Conservation (phyloP, 23 tunicate species). For the Halocynthia roretzi region DNA sequence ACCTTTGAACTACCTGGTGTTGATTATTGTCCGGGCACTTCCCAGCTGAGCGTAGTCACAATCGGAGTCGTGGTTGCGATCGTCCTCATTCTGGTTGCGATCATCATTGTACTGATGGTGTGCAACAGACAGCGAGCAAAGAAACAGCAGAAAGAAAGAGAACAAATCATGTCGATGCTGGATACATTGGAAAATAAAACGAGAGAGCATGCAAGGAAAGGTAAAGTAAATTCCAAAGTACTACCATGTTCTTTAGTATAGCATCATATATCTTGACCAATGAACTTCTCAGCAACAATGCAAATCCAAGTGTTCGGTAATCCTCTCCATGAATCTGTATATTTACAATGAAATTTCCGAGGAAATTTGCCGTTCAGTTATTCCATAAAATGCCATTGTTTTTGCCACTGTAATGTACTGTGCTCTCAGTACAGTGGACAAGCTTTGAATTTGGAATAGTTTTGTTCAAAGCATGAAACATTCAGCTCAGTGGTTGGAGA, state of each 20-base stretch:
- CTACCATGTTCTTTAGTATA: neutral
- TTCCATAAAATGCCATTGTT: too few relatives aligned
- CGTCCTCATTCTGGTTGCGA: constrained; percentile 23
- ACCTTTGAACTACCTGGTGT: neutral
- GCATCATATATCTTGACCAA: too few relatives aligned
- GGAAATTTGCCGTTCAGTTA: too few relatives aligned
- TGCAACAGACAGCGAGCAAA: constrained; percentile 19
- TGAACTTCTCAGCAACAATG: too few relatives aligned
- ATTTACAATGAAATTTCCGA: too few relatives aligned
- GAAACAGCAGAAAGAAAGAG: constrained; percentile 41
- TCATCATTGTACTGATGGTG: constrained; percentile 20
- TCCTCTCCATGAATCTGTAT: too few relatives aligned
- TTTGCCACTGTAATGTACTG: too few relatives aligned
- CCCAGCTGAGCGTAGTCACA: neutral
- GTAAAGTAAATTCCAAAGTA: constrained; percentile 15
- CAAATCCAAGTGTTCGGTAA: too few relatives aligned
- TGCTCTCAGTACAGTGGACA: too few relatives aligned
- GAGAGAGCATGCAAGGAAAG: constrained; percentile 85
- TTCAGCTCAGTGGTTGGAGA: too few relatives aligned
- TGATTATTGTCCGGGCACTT: constrained; percentile 16
- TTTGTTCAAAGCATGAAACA: too few relatives aligned
- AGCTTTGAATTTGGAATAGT: too few relatives aligned
- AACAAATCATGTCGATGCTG: constrained; percentile 46
- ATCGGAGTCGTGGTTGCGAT: constrained; percentile 18
- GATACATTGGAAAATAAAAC: constrained; percentile 90